Conservation (phyloP, 2,888 invertebrate species). For the Coelopa pilipes region DNA sequence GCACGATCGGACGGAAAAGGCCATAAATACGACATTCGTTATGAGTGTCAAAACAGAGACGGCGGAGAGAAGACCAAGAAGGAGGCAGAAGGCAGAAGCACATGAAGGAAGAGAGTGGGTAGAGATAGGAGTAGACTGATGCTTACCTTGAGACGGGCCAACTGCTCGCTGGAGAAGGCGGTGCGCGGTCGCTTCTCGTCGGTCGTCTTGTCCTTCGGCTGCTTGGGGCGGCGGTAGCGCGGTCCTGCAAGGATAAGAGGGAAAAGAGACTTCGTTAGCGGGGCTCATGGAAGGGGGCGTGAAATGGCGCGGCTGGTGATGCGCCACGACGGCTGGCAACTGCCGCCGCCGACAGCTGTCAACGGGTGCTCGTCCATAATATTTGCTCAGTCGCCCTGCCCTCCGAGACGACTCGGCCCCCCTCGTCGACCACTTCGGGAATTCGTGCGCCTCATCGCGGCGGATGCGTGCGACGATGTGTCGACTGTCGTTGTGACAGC, state of each 20-base stretch:
- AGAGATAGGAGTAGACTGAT: constrained; percentile 13
- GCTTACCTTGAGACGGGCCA: constrained; percentile 83
- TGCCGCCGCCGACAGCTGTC: background rate
- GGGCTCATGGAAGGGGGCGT: background rate
- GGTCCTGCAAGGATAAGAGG: constrained; percentile 62
- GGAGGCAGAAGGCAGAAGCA: background rate
- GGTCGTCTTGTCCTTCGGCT: constrained; percentile 67
- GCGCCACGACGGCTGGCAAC: no score
- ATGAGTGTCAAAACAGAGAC: constrained; percentile 44
- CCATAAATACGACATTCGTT: constrained; percentile 50
- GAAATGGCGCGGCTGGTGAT: background rate
- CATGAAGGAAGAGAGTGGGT: background rate
- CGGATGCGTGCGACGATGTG: constrained; percentile 33
- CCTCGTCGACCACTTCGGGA: no score
- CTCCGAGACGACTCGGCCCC: no score
- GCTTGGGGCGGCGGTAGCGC: constrained; percentile 66
- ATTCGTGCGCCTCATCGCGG: background rate
- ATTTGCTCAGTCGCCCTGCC: constrained; percentile 13
- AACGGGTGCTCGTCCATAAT: background rate
- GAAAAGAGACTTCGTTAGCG: constrained; percentile 26
- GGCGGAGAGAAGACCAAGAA: background rate
- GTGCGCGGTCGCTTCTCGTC: constrained; percentile 95
- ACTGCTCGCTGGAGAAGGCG: constrained; percentile 94
- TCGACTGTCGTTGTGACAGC: constrained; percentile 40
- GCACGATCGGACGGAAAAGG: constrained; percentile 36